A percentile compares a stretch with the other conserved stretches of the same genome.
These are phyloP conservation scores for Propsilocerus akamusi DNA, from an alignment of 1,140 invertebrate species.

Conservation along the genomic window DNA sequence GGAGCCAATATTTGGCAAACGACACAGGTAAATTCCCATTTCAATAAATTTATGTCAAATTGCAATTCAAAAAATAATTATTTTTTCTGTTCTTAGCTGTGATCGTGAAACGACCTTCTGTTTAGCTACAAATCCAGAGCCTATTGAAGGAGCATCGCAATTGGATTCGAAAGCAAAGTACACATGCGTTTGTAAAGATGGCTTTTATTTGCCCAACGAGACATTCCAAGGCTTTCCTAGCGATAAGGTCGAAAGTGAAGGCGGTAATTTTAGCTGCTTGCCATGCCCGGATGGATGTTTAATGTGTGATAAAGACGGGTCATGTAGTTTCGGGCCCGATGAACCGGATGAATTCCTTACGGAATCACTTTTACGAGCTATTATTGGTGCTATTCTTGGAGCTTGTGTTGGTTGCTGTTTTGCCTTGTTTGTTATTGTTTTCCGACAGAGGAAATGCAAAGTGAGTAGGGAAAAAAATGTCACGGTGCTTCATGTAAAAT, in stretches of 20 bases:
- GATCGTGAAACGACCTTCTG: constrained; percentile 25
- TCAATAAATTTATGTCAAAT: too few relatives aligned
- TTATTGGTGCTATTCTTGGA: constrained; percentile 47
- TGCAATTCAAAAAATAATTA: too few relatives aligned
- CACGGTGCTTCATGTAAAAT: constrained; percentile 4
- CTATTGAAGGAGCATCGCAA: constrained; percentile 15
- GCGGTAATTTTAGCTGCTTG: constrained; percentile 31
- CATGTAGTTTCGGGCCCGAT: constrained; percentile 27
- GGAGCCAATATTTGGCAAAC: constrained; percentile 22
- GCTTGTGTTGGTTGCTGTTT: constrained; percentile 52
- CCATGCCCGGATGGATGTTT: constrained; percentile 34
- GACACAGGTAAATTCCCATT: constrained; percentile 20
- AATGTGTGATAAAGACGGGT: constrained; percentile 28
- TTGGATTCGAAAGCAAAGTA: constrained; percentile 13
- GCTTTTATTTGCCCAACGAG: constrained; percentile 26
- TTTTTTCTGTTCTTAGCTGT: constrained; percentile 12
- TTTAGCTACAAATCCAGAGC: constrained; percentile 15
- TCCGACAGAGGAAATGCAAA: constrained; percentile 57
- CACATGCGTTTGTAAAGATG: constrained; percentile 26
- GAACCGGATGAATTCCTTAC: constrained; percentile 17
- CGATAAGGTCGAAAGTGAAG: constrained; percentile 24
- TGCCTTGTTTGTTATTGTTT: constrained; percentile 48
- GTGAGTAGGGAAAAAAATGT: constrained; percentile 35
- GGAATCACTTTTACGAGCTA: constrained; percentile 39
- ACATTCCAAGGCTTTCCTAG: constrained; percentile 25